phyloP scores from a whole-genome alignment of 1,140 invertebrate species.

The Cydia pomonella region DNA sequence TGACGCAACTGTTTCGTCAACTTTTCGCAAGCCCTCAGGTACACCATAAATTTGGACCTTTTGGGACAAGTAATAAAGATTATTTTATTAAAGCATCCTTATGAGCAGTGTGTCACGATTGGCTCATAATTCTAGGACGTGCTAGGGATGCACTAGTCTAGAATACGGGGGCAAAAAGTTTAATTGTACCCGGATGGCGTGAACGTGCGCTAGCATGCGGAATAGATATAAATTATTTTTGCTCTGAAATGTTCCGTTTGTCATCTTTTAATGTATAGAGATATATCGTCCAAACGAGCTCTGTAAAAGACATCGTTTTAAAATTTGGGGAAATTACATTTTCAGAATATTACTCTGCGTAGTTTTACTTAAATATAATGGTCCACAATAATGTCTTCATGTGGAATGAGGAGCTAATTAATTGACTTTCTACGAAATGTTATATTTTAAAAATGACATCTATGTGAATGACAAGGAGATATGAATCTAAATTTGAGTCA shows the following conservation, averaged over 20 bases:
- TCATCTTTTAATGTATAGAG: neutral
- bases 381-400: neutral
- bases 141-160: conserved; percentile 47
- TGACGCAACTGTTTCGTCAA: conserved; percentile 11
- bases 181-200: conserved; percentile 52
- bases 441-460: too few species aligned
- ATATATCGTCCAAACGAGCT: neutral
- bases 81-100: conserved; percentile 21
- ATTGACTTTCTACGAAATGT: too few species aligned
- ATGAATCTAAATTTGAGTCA: neutral
- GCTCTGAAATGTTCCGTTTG: neutral
- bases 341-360: neutral
- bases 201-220: conserved; percentile 39
- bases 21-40: neutral
- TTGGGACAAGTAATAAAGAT: conserved; percentile 9
- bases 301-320: neutral
- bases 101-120: conserved; percentile 58
- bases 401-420: too few species aligned
- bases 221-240: conserved; percentile 26
- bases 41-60: neutral
- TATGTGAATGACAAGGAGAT: too few species aligned
- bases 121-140: conserved; percentile 61
- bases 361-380: neutral
- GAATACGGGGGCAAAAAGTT: conserved; percentile 55
- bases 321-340: neutral